Evolutionary conservation across 2,888 invertebrate species (phyloP).

Genomic region (Noctua fimbriata): DNA sequence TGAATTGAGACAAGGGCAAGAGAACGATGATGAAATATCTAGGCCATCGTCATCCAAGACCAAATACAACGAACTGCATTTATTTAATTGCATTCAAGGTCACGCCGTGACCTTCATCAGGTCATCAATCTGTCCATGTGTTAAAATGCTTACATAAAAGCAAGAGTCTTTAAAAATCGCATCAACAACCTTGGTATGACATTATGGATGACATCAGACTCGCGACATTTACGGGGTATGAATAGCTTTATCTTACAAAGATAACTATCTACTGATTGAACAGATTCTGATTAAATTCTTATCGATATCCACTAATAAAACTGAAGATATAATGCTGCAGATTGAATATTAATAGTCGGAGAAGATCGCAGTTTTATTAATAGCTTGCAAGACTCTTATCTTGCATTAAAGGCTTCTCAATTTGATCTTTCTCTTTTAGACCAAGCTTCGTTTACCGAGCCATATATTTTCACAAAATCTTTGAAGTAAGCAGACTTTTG

Average conservation of each 20-base stretch:
- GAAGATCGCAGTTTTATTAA: slow-evolving; percentile 4
- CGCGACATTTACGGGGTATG: slow-evolving; percentile 29
- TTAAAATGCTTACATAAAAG: not conserved
- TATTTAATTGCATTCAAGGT: not conserved
- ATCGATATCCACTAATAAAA: slow-evolving; percentile 5
- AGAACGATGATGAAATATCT: not conserved
- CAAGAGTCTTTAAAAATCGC: not conserved
- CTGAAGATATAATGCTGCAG: slow-evolving; percentile 7
- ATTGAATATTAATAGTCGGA: slow-evolving; percentile 14
- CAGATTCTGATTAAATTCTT: slow-evolving; percentile 28
- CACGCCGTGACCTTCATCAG: not conserved
- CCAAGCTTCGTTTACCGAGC: not conserved
- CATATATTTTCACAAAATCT: not conserved
- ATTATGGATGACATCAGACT: slow-evolving; percentile 31
- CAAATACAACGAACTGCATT: not conserved
- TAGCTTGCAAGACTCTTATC: slow-evolving; percentile 23
- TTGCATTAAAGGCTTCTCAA: not conserved
- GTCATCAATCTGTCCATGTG: not conserved
- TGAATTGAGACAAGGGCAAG: too few species aligned
- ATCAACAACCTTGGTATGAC: slow-evolving; percentile 24
- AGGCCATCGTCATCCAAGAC: not conserved
- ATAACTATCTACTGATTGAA: slow-evolving; percentile 34
- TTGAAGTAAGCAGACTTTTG: too few species aligned
- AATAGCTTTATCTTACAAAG: slow-evolving; percentile 23
- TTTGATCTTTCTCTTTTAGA: not conserved